phyloP scores from a whole-genome alignment of 2,113 vertebrate species.

The Gymnarchus niloticus region DNA sequence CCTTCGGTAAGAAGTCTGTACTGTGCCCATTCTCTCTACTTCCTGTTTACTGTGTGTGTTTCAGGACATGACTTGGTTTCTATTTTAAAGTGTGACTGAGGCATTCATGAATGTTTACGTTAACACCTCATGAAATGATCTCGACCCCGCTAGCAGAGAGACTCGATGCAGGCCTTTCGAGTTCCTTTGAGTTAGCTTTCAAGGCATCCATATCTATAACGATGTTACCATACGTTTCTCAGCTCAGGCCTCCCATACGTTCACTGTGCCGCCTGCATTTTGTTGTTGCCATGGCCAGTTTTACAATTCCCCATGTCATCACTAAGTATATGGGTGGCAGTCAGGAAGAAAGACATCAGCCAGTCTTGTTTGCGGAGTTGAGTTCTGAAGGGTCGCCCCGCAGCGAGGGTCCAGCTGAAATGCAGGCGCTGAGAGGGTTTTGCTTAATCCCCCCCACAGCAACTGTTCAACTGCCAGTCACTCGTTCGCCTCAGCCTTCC shows the following conservation, averaged over 20 bases:
- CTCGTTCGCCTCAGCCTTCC: slow-evolving; percentile 95
- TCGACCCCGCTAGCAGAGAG: too few relatives aligned
- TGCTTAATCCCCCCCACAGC: slow-evolving; percentile 60
- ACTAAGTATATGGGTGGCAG: background rate
- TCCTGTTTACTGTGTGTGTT: background rate
- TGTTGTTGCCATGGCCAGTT: background rate
- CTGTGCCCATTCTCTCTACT: background rate
- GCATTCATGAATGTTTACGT: too few relatives aligned
- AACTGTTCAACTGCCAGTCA: slow-evolving; percentile 99
- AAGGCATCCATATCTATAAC: background rate
- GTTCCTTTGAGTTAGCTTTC: background rate
- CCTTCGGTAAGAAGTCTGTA: background rate
- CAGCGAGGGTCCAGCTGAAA: too few relatives aligned
- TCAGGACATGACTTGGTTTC: too few relatives aligned
- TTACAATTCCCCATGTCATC: background rate
- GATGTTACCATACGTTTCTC: background rate
- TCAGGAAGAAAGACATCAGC: background rate
- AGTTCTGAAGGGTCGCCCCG: background rate
- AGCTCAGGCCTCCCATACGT: background rate
- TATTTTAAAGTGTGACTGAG: too few relatives aligned
- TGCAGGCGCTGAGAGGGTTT: slow-evolving; percentile 31
- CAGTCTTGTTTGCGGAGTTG: background rate
- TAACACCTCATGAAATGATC: too few relatives aligned
- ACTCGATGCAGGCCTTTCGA: too few relatives aligned
- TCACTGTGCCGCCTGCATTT: background rate